phyloP scores from a whole-genome alignment of 2,113 vertebrate genomes.

The Dicerorhinus sumatrensis region DNA sequence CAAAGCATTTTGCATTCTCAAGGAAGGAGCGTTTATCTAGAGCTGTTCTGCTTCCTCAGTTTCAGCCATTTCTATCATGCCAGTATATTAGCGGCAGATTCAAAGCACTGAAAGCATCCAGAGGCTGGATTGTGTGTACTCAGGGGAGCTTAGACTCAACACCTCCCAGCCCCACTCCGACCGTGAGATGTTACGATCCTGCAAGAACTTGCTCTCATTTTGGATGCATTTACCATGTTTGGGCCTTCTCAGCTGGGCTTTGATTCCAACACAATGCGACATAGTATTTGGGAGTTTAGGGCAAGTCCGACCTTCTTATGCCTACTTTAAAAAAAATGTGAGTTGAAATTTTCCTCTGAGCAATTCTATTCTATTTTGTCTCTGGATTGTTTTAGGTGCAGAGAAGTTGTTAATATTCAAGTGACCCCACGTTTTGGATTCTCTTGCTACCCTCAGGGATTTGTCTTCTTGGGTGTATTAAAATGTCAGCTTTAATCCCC shows the following conservation, averaged over 20 bases:
- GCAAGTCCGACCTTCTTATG: neutral
- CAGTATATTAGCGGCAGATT: neutral
- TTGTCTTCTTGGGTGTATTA: neutral
- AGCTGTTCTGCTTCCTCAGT: neutral
- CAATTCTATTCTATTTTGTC: neutral
- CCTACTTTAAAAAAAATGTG: neutral
- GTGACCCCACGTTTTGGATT: neutral
- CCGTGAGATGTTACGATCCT: neutral
- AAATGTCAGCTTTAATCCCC: neutral
- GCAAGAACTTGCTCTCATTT: neutral
- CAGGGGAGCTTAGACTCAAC: neutral
- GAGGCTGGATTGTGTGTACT: neutral
- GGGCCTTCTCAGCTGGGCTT: neutral
- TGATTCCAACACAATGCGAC: neutral
- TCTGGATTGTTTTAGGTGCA: neutral
- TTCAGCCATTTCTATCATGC: neutral
- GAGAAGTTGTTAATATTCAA: neutral
- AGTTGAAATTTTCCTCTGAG: neutral
- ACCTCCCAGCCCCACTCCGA: too few relatives aligned
- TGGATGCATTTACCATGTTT: accelerated
- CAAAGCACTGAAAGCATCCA: neutral
- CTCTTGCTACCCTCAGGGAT: neutral
- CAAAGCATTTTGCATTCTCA: neutral
- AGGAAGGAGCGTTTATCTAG: neutral
- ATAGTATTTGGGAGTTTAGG: neutral